phyloP scores from a whole-genome alignment of 2,888 invertebrate species.

The Aphrophora alni region DNA sequence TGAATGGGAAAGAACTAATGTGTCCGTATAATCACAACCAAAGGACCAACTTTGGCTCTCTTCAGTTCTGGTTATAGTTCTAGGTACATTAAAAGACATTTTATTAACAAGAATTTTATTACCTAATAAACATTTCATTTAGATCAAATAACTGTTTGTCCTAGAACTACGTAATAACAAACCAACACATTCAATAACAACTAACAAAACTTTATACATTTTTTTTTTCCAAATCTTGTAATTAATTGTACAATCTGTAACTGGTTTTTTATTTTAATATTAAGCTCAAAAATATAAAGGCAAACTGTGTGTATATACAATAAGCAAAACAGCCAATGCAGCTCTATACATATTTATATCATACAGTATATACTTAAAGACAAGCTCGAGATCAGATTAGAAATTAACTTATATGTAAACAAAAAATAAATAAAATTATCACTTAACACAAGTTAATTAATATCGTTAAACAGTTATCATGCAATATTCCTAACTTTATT shows the following conservation, averaged over 20 bases:
- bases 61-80: no score
- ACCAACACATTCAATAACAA: slow-evolving; percentile 34
- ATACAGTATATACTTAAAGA: slow-evolving; percentile 19
- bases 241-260: slow-evolving; percentile 3
- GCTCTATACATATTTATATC: slow-evolving; percentile 13
- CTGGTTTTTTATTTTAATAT: background rate
- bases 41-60: no score
- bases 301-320: slow-evolving; percentile 39
- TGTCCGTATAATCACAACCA: no score
- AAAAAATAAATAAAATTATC: background rate
- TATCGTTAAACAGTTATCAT: background rate
- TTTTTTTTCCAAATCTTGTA: slow-evolving; percentile 2
- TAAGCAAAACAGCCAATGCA: slow-evolving; percentile 27
- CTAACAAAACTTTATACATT: slow-evolving; percentile 31
- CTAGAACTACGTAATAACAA: slow-evolving; percentile 35
- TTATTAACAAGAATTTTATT: slow-evolving; percentile 29
- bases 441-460: background rate
- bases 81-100: background rate
- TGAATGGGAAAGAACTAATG: no score
- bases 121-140: slow-evolving; percentile 6
- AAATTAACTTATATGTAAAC: background rate
- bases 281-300: slow-evolving; percentile 44
- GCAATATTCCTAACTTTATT: background rate
- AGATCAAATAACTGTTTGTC: slow-evolving; percentile 32
- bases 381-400: slow-evolving; percentile 29